Percentiles rank a stretch among this genome's conserved stretches.
Evolutionary conservation across 2,888 invertebrate genomes (phyloP).

Genomic region (Anthoptus insignis): DNA sequence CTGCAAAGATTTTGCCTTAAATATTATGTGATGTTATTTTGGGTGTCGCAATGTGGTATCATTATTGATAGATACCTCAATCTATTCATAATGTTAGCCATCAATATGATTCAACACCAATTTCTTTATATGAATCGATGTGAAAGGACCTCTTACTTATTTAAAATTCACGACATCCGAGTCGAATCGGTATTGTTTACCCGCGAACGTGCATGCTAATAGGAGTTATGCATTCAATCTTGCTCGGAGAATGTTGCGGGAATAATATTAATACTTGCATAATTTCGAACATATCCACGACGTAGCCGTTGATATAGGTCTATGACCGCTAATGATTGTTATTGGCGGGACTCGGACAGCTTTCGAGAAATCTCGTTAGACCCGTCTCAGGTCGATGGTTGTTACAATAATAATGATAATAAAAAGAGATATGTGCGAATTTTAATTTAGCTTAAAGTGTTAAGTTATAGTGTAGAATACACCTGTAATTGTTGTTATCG

Average conservation of each 20-base stretch:
- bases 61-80: neutral
- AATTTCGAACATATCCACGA: slow-evolving; percentile 56
- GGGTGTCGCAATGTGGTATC: neutral
- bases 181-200: slow-evolving; percentile 55
- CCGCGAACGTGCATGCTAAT: slow-evolving; percentile 53
- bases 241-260: slow-evolving; percentile 37
- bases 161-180: slow-evolving; percentile 55
- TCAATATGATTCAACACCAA: slow-evolving; percentile 31
- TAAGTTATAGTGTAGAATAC: slow-evolving; percentile 56
- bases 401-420: slow-evolving; percentile 15
- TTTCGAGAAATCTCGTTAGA: slow-evolving; percentile 65
- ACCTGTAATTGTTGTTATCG: slow-evolving; percentile 80
- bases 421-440: neutral
- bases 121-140: slow-evolving; percentile 48
- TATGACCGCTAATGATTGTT: slow-evolving; percentile 52
- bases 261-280: slow-evolving; percentile 52
- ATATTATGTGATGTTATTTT: neutral
- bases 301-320: slow-evolving; percentile 39
- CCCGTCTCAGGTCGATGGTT: slow-evolving; percentile 54
- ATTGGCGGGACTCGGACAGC: slow-evolving; percentile 57
- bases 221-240: slow-evolving; percentile 42
- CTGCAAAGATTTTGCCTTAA: neutral
- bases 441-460: neutral
- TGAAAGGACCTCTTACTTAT: slow-evolving; percentile 56
- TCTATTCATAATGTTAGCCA: slow-evolving; percentile 18